Base-by-base conservation (phyloP, 1,140 invertebrate genomes). In the Cardiocondyla obscurior region DNA sequence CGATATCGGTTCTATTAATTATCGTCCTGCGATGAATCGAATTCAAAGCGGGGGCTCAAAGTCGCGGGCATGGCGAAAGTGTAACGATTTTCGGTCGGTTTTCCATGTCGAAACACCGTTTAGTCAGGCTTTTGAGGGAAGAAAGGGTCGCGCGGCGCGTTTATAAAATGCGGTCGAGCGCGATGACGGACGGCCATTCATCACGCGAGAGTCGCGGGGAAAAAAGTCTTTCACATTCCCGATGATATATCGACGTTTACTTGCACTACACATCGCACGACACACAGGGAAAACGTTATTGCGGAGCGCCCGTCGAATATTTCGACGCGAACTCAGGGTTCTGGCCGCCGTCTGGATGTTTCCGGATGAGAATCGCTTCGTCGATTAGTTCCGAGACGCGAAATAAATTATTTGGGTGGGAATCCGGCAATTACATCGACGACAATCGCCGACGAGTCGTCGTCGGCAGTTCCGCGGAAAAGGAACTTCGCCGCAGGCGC, bases 211-310 rank as follows among this genome's bases (percentile, higher is more conserved):
- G 46, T 30, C 53, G 62, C 62, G 62, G 33, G 42, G 30, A 77
- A 77, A n/a, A 60, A 55, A 79, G 74, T 79, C 74, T 79, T 67
- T 77, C 60, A 69, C 69, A 69, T 79, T 79, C 62, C 28, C 44
- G 74, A 55, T 79, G 74, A 79, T 79, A 53, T 69, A 79, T 79
- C 74, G 74, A 79, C 74, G 62, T 79, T 79, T 67, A 69, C 44
- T 76, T 46, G 74, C 64, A 25, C 19, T 39, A 67, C 60, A 22
- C 39, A 46, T 49, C 60, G 19, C 39, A 46, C 62, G 62, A 64
- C 30, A 76, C 42, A 58, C 22, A 53, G 46, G 3, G 62, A 69
- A 79, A 79, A 79, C 42, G 74, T 79, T 79, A 79, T 79, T 69
- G 74, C 74, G 49, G 49, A 57, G 49, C 22, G 74, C 25, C 62